These are phyloP conservation scores for Batillaria attramentaria DNA, from an alignment of 1,140 invertebrate genomes.

Conservation along the genomic window DNA sequence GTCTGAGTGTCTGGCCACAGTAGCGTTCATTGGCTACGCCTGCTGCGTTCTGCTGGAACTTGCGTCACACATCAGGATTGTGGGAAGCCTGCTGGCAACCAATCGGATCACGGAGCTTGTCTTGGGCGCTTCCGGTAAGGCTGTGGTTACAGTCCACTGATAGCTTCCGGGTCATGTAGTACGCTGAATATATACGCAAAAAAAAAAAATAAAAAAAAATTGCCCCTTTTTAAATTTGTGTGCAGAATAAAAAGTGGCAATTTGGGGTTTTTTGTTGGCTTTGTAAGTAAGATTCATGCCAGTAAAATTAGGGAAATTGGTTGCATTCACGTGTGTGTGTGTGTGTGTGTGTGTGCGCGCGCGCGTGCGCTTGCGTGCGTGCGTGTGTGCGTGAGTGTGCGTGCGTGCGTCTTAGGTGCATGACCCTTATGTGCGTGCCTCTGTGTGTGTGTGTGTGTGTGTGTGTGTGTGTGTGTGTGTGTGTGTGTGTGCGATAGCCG, in stretches of 20 bases:
- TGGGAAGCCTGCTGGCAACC: neutral
- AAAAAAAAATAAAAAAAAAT: neutral
- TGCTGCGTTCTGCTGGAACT: neutral
- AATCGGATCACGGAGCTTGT: neutral
- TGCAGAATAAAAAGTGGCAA: too few relatives aligned
- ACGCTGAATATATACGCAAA: neutral
- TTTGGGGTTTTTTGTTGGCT: too few relatives aligned
- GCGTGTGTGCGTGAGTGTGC: neutral
- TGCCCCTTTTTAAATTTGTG: neutral
- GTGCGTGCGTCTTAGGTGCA: neutral
- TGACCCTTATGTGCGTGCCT: neutral
- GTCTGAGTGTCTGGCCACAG: neutral
- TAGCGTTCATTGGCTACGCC: neutral
- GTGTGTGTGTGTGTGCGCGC: conserved; percentile 5
- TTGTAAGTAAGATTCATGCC: too few relatives aligned
- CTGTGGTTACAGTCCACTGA: too few relatives aligned
- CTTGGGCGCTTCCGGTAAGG: neutral
- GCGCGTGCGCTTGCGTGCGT: conserved; percentile 1
- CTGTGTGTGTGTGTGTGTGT: conserved; percentile 14
- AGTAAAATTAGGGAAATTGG: too few relatives aligned
- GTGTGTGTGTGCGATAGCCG: neutral
- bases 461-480: conserved; percentile 3
- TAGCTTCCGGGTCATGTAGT: too few relatives aligned
- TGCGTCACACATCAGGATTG: neutral
- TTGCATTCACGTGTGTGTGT: too few relatives aligned